Conservation (phyloP, 2,888 invertebrate species). For the Pinctada fucata region DNA sequence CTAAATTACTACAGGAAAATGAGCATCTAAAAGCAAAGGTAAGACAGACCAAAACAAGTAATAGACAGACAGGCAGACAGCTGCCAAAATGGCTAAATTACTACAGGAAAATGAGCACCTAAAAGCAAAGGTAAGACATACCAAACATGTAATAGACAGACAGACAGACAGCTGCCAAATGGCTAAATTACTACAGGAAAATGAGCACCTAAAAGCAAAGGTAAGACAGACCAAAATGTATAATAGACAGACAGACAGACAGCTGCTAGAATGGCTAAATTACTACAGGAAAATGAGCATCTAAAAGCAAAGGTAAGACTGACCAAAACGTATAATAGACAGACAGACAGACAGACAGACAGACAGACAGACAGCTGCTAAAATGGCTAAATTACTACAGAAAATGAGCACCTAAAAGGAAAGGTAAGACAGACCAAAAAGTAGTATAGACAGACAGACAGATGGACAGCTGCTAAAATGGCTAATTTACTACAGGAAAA, state of each 20-base stretch:
- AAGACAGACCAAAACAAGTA: background rate
- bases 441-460: too few relatives aligned
- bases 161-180: too few relatives aligned
- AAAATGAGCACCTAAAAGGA: too few relatives aligned
- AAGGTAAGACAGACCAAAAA: background rate
- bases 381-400: too few relatives aligned
- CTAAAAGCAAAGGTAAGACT: slow-evolving; percentile 29
- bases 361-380: too few relatives aligned
- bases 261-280: slow-evolving; percentile 19
- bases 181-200: too few relatives aligned
- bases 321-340: too few relatives aligned
- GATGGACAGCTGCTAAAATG: slow-evolving; percentile 18
- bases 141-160: too few relatives aligned
- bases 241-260: background rate
- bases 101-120: slow-evolving; percentile 31
- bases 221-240: background rate
- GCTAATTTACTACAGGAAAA: slow-evolving; percentile 27
- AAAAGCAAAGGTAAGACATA: slow-evolving; percentile 21
- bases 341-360: too few relatives aligned
- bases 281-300: slow-evolving; percentile 27
- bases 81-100: slow-evolving; percentile 20
- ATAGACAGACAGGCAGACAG: background rate
- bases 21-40: slow-evolving; percentile 28
- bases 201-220: too few relatives aligned
- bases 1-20: slow-evolving; percentile 25